Base-by-base conservation (phyloP, 2,888 invertebrate species). In the Drosophila nigritarsus region DNA sequence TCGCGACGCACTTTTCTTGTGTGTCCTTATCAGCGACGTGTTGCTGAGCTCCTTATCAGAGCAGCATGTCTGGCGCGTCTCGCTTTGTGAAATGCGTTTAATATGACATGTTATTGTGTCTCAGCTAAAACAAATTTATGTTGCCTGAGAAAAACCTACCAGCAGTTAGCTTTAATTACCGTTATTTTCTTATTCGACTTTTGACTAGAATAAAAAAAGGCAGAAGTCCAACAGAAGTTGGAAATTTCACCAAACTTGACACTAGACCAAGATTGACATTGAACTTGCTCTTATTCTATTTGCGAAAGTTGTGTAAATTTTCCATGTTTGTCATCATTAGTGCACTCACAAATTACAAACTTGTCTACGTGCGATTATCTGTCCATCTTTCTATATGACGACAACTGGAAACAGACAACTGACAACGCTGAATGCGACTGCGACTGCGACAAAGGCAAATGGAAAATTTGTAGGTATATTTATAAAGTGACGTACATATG, bases 401-500 rank as follows among this genome's bases (percentile, higher is more conserved):
- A 56, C 65, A 49, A 59, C 27, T 36, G 20, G 20, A 36, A 38
- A 27, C 18, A 27, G 54, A 49, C 40, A 32, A 30, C 30, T 48
- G 59, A 61, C 69, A 63, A 69, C 56, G 54, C 36, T 56, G 64
- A 45, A 20, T 30, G 49, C 24, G 11, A 77, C 63, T 30, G 49
- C 24, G 11, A 77, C 63, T 49, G 63, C 66, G 63, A 73, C 80
- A 79, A 75, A 75, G 73, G 77, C 87, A 80, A 87, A 76, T 78
- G 87, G 90, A 89, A 87, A 90, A 76, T 84, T 84, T 24, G 82
- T 72, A 75, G 69, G 55, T 76, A 73, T 85, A 87, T 78, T 85
- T 80, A 76, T 82, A 82, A 72, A 73, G 55, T 55, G 55, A 51
- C 34, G 40, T 62, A 51, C 34, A 36, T 62, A 15, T 38, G 15